Percentiles rank a stretch among this genome's conserved stretches.
phyloP scores from a whole-genome alignment of 2,113 vertebrate species.

The Acinonyx jubatus region DNA sequence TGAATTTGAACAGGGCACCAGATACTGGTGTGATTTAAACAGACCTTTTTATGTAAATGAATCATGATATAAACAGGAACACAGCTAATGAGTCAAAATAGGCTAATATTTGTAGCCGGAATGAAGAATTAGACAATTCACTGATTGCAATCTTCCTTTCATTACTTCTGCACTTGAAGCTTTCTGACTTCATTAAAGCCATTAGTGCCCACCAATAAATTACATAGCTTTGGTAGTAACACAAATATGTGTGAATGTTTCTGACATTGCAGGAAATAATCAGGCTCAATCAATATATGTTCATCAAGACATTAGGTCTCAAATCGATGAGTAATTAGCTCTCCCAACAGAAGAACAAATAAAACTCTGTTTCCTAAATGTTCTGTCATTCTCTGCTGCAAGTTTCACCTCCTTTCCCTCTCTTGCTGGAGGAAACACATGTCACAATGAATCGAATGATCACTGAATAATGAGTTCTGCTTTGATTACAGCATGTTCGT shows the following conservation, averaged over 20 bases:
- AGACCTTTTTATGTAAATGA: background rate
- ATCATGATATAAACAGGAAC: background rate
- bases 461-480: background rate
- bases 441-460: constrained; percentile 5
- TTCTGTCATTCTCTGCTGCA: background rate
- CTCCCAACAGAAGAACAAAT: constrained; percentile 39
- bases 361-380: constrained; percentile 46
- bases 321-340: constrained; percentile 48
- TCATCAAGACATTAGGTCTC: constrained; percentile 51
- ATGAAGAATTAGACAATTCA: constrained; percentile 30
- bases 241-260: background rate
- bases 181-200: constrained; percentile 42
- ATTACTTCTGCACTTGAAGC: background rate
- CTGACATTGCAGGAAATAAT: constrained; percentile 16
- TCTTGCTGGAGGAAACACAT: constrained; percentile 39
- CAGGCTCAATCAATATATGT: constrained; percentile 35
- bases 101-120: background rate
- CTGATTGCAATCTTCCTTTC: background rate
- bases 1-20: background rate
- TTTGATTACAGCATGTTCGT: background rate
- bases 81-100: constrained; percentile 8
- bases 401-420: background rate
- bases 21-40: background rate
- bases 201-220: constrained; percentile 26
- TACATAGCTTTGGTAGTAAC: background rate